Evolutionary conservation across 2,797 vertebrate genomes (phyloP), one percentile per base, ranked within the genome.

Genomic region (Cichlasoma orientale): DNA sequence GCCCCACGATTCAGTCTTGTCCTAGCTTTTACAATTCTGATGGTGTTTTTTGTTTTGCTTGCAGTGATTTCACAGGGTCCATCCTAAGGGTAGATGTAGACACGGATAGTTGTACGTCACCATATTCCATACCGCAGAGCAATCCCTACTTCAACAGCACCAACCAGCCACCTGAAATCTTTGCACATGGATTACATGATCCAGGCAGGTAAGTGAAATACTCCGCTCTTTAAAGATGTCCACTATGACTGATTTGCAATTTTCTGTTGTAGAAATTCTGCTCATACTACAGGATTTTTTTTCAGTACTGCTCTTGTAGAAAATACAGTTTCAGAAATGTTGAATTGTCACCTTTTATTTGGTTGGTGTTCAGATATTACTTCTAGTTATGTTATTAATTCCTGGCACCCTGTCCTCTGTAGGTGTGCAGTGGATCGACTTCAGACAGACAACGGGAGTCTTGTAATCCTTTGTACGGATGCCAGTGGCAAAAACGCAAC

Each of bases 101-200:
- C 87, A 97, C 96, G 2, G 97, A 98, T 79, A 82, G 93, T 84
- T 99, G 98, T 82, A 92, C 89, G 0, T 95, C 96, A 21, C 96
- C 97, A 6, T 99, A 99, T 52, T 96, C 96, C 83, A 97, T 99
- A 86, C 98, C 98, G 0, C 91, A 90, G 85, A 97, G 96, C 93
- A 99, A 99, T 87, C 98, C 98, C 0, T 99, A 99, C 89, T 99
- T 99, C 91, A 99, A 99, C 74, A 99, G 98, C 93, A 99, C 98
- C 90, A 99, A 98, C 92, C 98, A 99, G 83, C 98, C 98, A 7
- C 98, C 98, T 1, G 98, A 99, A 94, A 98, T 99, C 41, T 99
- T 98, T 92, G 98, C 98, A 44, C 98, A 99, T 11, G 98, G 98
- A 78, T 96, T 99, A 75, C 98, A 98, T 80, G 97, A 98, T 86